A percentile compares a stretch with the other conserved stretches of the same genome.
Evolutionary conservation across 2,888 invertebrate species (phyloP).

Genomic region (Muscina levida): DNA sequence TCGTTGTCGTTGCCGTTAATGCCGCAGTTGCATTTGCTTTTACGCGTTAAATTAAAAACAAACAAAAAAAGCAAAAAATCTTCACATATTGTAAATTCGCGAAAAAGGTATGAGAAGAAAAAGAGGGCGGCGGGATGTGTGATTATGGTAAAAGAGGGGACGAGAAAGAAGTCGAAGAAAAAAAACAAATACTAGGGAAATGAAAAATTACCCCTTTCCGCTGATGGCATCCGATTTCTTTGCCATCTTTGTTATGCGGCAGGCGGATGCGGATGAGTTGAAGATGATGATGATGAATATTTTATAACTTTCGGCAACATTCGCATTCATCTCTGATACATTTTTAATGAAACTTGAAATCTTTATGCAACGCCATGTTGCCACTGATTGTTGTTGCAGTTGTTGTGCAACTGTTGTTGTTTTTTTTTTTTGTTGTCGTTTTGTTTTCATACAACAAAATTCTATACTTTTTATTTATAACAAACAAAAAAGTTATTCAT

Average conservation of each 20-base stretch:
- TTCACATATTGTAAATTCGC: conserved; percentile 34
- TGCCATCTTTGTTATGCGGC: background rate
- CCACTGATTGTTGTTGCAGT: background rate
- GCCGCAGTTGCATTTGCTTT: conserved; percentile 67
- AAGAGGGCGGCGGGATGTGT: background rate
- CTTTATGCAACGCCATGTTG: conserved; percentile 44
- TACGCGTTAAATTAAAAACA: conserved; percentile 76
- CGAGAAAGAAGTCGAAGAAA: too few relatives aligned
- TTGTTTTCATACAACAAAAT: conserved; percentile 58
- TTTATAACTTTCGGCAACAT: conserved; percentile 65
- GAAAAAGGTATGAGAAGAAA: background rate
- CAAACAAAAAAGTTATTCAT: conserved; percentile 65
- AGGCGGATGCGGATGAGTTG: background rate
- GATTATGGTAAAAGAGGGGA: background rate
- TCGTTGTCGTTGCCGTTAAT: conserved; percentile 44
- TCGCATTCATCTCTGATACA: conserved; percentile 64
- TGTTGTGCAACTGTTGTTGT: conserved; percentile 27
- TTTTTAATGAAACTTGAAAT: conserved; percentile 67
- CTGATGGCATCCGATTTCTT: background rate
- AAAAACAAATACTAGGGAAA: conserved; percentile 53
- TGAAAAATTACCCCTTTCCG: conserved; percentile 57
- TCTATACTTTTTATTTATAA: conserved; percentile 62
- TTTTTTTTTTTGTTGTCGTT: conserved; percentile 36
- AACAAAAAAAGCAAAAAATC: conserved; percentile 68
- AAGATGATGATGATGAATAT: conserved; percentile 58